Percentiles rank a stretch among this genome's conserved stretches.
These are phyloP conservation scores for Smittia aterrima DNA, from an alignment of 2,888 invertebrate species.

Conservation along the genomic window DNA sequence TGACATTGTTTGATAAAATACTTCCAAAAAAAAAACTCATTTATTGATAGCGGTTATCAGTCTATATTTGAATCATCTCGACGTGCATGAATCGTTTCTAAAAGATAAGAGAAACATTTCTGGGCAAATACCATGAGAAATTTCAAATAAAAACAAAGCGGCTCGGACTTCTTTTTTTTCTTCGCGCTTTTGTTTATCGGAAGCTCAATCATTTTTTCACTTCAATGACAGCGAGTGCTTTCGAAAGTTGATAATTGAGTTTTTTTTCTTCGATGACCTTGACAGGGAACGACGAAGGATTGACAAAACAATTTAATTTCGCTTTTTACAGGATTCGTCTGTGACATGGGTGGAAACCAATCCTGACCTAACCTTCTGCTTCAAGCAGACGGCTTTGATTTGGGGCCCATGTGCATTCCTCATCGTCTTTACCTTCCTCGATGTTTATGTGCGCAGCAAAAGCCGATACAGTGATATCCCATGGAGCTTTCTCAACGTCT, in stretches of 20 bases:
- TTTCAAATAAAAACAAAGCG: too few relatives aligned
- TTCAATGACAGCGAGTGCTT: not conserved
- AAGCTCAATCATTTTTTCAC: too few relatives aligned
- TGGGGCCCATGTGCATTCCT: conserved; percentile 70
- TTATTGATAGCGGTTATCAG: not conserved
- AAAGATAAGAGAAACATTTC: not conserved
- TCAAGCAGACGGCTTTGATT: conserved; percentile 69
- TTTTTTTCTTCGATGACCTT: not conserved
- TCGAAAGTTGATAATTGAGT: not conserved
- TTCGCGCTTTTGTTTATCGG: too few relatives aligned
- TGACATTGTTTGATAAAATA: conserved; percentile 5
- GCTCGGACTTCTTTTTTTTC: too few relatives aligned
- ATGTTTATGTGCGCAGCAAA: conserved; percentile 58
- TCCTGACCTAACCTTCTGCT: conserved; percentile 68
- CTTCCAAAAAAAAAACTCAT: not conserved
- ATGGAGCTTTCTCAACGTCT: conserved; percentile 57
- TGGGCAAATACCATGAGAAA: too few relatives aligned
- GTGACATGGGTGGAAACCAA: conserved; percentile 64
- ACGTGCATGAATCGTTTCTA: not conserved
- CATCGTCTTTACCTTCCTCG: conserved; percentile 61
- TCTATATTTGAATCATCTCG: not conserved
- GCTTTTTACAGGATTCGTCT: conserved; percentile 57
- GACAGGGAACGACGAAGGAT: not conserved
- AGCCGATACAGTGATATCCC: conserved; percentile 60
- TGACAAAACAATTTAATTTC: not conserved